Evolutionary conservation across 1,140 invertebrate species (phyloP), one percentile per base, ranked within the genome.

Genomic region (Polyergus mexicanus): DNA sequence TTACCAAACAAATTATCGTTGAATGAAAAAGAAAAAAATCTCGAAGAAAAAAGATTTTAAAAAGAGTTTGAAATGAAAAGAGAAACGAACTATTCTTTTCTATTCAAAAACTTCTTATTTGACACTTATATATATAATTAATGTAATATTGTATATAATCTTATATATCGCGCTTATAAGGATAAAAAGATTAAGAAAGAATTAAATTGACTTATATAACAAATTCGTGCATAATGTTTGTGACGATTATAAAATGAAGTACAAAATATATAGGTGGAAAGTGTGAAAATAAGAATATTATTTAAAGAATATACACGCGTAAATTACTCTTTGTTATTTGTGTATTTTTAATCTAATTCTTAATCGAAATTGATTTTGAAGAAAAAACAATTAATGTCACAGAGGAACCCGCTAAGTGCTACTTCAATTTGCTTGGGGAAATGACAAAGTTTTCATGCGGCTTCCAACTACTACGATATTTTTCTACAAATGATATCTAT

Each of bases 351-450:
- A 10, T 68, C 25, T 7, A 68, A 13, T n/a, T 35, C 32, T 32
- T 32, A 32, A 32, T 32, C 28, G 38, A 78, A 78, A 78, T 51
- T 66, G 44, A 38, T 13, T 68, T 83, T 44, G 69, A 58, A 83
- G 8, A 83, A 83, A 32, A 83, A 74, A 83, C 68, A 74, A 80
- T 80, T 80, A 80, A 83, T 83, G 47, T 44, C 71, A n/a, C 51
- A 74, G 78, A 3, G 47, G 54, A 83, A 47, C 38, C 78, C 11
- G 7, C n/a, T 60, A 74, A 83, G 78, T 83, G 68, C 76, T 32
- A 51, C 22, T 83, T 60, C 56, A 83, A 83, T 58, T 28, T 60
- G 41, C 68, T 35, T 72, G 13, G n/a, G 16, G 35, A 35, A 35
- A 41, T 38, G n/a, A 56, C n/a, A 3, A 51, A 51, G 35, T 60